Base-by-base conservation (phyloP, 2,797 vertebrate genomes). In the Meda fulgida region DNA sequence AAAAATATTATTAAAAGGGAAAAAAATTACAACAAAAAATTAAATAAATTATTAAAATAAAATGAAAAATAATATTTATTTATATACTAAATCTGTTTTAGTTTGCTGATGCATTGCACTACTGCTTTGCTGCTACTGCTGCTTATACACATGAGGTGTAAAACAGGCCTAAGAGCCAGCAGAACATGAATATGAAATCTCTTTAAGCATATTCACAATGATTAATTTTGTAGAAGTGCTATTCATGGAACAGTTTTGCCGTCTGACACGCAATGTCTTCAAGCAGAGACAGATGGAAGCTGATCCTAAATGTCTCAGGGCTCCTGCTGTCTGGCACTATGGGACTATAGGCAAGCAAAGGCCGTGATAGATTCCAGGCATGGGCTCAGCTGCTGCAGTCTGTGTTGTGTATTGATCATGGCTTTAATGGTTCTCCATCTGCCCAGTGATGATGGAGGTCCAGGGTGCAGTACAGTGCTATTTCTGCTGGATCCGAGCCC, bases 391-490 rank as follows among this genome's bases (percentile, higher is more conserved):
- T 81, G 83, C 80, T 83, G 71, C 43, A 80, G 83, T 78, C 83
- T 67, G 80, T 63, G 78, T 76, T 69, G 78, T 66, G 82, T 86
- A 88, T 87, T 87, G 85, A 89, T 87, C 81, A 85, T 79, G 83
- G 79, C 80, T 87, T 70, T 88, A 85, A 87, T 88, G 76, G 55
- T 85, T 84, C 69, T 88, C 86, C 87, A 80, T 88, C 87, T 89
- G 86, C 70, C 82, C 58, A 38, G 31, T 78, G 72, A 70, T 46
- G 77, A 79, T 60, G 79, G 78, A 84, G 55, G 43, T 67, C 72
- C 82, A 72, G 80, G 65, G 53, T 70, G 3, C 43, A 48, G n/a
- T 71, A 43, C n/a, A 10, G 29, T 38, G 73, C 46, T 69, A 55
- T 77, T 77, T 73, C 70, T 67, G 21, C 79, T 85, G 60, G 53